phyloP scores from a whole-genome alignment of 2,113 vertebrate species.

The Rattus norvegicus region DNA sequence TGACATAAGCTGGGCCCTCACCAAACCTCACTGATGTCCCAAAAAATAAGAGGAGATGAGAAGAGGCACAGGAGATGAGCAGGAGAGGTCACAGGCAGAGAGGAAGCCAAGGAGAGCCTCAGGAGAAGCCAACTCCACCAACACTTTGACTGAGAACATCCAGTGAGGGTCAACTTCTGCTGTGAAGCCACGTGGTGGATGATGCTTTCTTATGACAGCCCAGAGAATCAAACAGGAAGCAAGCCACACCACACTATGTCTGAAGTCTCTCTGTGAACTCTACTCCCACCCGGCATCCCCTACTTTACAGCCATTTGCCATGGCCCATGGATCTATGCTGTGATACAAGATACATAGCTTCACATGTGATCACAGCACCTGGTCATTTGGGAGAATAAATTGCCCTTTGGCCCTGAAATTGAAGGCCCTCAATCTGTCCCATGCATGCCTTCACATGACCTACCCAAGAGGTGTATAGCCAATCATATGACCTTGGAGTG shows the following conservation, averaged over 20 bases:
- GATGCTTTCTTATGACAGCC: not conserved
- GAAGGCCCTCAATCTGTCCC: not conserved
- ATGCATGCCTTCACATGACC: not conserved
- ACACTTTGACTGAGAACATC: not conserved
- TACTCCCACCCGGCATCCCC: too few species aligned
- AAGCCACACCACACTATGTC: not conserved
- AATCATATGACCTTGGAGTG: not conserved
- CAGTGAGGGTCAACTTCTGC: not conserved
- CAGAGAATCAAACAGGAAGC: too few species aligned
- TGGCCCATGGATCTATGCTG: accelerated
- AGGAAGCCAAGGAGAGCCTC: not conserved
- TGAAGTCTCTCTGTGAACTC: not conserved
- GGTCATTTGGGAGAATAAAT: not conserved
- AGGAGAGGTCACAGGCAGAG: not conserved
- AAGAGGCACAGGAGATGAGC: too few species aligned
- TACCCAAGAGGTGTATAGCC: too few species aligned
- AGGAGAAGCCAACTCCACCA: not conserved
- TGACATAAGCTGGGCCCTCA: not conserved
- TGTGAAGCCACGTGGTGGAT: not conserved
- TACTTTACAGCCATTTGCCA: not conserved
- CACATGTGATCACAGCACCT: accelerated
- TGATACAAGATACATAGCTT: not conserved
- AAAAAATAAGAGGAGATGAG: not conserved
- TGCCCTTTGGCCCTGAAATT: not conserved
- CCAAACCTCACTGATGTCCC: not conserved